Evolutionary conservation across 2,113 vertebrate genomes (phyloP).

Genomic region (Rissa tridactyla): DNA sequence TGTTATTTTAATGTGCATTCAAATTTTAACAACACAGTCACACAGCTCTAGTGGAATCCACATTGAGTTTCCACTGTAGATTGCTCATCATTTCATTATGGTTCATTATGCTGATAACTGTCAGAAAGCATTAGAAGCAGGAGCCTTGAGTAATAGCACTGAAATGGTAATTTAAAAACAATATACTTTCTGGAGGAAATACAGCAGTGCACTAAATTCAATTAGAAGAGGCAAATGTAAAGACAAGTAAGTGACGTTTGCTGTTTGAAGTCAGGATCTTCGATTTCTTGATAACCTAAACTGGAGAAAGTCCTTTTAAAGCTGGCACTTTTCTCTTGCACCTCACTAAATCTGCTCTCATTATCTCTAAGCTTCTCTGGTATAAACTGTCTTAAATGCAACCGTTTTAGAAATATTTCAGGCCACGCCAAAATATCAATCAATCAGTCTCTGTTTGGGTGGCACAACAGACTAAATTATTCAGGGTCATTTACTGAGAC

Average conservation of each 20-base stretch:
- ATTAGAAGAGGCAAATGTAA: conserved; percentile 74
- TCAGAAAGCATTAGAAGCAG: conserved; percentile 78
- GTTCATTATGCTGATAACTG: conserved; percentile 85
- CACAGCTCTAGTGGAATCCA: conserved; percentile 71
- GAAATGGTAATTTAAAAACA: conserved; percentile 84
- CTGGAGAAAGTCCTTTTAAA: conserved; percentile 43
- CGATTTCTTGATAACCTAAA: conserved; percentile 57
- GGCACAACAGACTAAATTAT: conserved; percentile 59
- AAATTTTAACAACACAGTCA: conserved; percentile 74
- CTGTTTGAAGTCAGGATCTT: conserved; percentile 33
- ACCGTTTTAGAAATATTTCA: conserved; percentile 43
- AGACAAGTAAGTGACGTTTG: conserved; percentile 65
- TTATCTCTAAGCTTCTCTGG: conserved; percentile 15
- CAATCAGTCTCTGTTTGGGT: conserved; percentile 53
- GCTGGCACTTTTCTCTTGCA: conserved; percentile 18
- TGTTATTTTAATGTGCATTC: conserved; percentile 76
- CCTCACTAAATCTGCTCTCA: conserved; percentile 47
- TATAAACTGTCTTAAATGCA: conserved; percentile 55
- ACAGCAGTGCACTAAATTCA: conserved; percentile 72
- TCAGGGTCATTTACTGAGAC: conserved; percentile 55
- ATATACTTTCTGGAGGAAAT: conserved; percentile 80
- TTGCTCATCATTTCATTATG: conserved; percentile 83
- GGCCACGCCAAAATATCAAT: conserved; percentile 38
- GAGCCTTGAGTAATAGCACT: conserved; percentile 78
- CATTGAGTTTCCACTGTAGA: conserved; percentile 75